Evolutionary conservation across 2,797 vertebrate species (phyloP).

Genomic region (Muraenolepis orangiensis): DNA sequence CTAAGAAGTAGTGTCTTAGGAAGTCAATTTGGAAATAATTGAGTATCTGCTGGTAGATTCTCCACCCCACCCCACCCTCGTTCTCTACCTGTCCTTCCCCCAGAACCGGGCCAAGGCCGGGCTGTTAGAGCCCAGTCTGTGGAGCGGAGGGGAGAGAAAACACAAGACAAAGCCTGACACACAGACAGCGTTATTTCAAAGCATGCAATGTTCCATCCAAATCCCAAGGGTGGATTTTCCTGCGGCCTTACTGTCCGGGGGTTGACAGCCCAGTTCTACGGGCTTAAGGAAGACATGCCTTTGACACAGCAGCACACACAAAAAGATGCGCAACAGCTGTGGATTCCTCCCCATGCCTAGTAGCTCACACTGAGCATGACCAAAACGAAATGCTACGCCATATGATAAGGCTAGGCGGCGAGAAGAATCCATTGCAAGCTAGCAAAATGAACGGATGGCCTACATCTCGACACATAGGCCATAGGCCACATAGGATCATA

Average conservation of each 20-base stretch:
- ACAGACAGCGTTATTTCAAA: conserved; percentile 3
- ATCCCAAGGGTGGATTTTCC: conserved; percentile 15
- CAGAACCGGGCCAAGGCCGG: conserved; percentile 2
- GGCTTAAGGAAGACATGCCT: conserved; percentile 28
- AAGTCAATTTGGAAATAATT: conserved; percentile 27
- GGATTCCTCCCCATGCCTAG: conserved; percentile 27
- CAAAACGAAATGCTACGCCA: conserved; percentile 18
- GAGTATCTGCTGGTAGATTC: conserved; percentile 29
- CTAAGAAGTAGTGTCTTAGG: conserved; percentile 35
- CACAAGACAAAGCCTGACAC: conserved; percentile 41
- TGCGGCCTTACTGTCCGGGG: conserved; percentile 21
- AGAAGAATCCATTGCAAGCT: conserved; percentile 29
- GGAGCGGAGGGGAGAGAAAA: conserved; percentile 33
- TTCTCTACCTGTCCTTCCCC: conserved; percentile 11
- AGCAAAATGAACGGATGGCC: conserved; percentile 26
- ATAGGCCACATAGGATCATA: conserved; percentile 21
- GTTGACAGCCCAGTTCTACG: conserved; percentile 38
- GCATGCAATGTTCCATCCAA: conserved; percentile 1
- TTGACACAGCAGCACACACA: conserved; percentile 16
- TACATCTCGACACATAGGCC: conserved; percentile 26
- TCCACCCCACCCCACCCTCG: neutral
- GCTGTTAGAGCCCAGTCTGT: conserved; percentile 13
- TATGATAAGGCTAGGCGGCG: conserved; percentile 33
- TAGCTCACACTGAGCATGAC: conserved; percentile 12
- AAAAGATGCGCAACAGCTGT: conserved; percentile 28